Base-by-base conservation (phyloP, 2,797 vertebrate species). In the Liasis olivaceus region DNA sequence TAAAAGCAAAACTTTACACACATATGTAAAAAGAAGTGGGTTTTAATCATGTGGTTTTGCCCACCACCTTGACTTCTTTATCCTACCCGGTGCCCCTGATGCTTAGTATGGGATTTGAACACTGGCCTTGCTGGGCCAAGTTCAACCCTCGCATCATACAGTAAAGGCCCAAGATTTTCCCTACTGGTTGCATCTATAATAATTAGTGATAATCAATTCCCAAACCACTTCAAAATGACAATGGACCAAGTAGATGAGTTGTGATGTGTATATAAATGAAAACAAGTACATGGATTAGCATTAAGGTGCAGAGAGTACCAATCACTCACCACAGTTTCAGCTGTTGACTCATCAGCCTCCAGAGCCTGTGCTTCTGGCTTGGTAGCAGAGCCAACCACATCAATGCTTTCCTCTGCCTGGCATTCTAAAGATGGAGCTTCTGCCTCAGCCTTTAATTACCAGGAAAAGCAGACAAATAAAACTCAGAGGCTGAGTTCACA, bases 321-420 rank as follows among this genome's bases (percentile, higher is more conserved):
- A 58, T 90, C 24, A 92, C 98, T 98, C 96, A 98, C 98, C 97
- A 5, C 95, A 94, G 95, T 92, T 94, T 97, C 97, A 88, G 98
- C 96, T 91, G 85, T 92, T 91, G 95, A 94, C 89, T 97, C 95
- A 0, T 91, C 96, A 88, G 96, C 95, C 91, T 91, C 93, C 86
- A 94, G 66, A 94, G 95, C 93, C 89, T 94, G 0, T 0, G 94
- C 89, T n/a, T 95, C 94, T 81, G 97, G 94, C 93, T 96, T 96
- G 42, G 90, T 42, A 94, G 95, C 87, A 24, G 6, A 28, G 62
- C 14, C 86, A n/a, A 87, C 94, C 11, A 93, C 92, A 63, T 94
- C 93, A 93, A 95, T 77, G 15, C 72, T 86, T 95, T 98, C 98
- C 93, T 98, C 97, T 0, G 59, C 88, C 92, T 96, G 97, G 5